These are phyloP conservation scores for Pomacea canaliculata DNA, from an alignment of 2,888 invertebrate species.

Conservation along the genomic window DNA sequence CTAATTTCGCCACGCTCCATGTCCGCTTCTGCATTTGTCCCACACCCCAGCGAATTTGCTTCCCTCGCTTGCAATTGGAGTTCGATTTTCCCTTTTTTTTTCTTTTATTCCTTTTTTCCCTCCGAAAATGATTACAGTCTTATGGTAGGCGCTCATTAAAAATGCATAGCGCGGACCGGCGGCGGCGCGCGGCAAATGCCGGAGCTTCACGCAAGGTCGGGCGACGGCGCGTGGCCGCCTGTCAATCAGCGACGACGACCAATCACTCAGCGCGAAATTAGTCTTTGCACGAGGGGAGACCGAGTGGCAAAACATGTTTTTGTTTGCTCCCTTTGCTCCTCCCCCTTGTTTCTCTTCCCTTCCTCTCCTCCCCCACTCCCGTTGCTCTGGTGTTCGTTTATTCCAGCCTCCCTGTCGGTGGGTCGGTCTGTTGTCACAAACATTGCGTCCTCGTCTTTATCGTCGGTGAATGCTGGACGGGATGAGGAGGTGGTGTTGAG, in stretches of 20 bases:
- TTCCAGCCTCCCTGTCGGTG: too few species aligned
- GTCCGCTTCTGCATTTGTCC: not conserved
- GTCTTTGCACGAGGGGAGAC: not conserved
- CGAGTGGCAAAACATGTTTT: not conserved
- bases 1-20: not conserved
- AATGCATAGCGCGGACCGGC: conserved; percentile 1
- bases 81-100: conserved; percentile 1
- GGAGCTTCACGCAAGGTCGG: conserved; percentile 14
- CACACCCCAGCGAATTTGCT: not conserved
- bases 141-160: conserved; percentile 14
- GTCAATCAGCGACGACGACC: conserved; percentile 13
- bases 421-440: too few species aligned
- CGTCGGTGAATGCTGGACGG: too few species aligned
- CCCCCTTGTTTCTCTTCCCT: not conserved
- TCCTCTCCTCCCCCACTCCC: too few species aligned
- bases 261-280: conserved; percentile 13
- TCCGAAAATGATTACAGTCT: not conserved
- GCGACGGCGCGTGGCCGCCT: conserved; percentile 2
- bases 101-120: conserved; percentile 1
- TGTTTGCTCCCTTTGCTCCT: not conserved
- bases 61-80: not conserved
- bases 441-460: too few species aligned
- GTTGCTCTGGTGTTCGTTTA: too few species aligned
- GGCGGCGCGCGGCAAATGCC: conserved; percentile 6
- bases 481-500: too few species aligned